Evolutionary conservation across 2,888 invertebrate genomes (phyloP).

Genomic region (Conchocele bisecta): DNA sequence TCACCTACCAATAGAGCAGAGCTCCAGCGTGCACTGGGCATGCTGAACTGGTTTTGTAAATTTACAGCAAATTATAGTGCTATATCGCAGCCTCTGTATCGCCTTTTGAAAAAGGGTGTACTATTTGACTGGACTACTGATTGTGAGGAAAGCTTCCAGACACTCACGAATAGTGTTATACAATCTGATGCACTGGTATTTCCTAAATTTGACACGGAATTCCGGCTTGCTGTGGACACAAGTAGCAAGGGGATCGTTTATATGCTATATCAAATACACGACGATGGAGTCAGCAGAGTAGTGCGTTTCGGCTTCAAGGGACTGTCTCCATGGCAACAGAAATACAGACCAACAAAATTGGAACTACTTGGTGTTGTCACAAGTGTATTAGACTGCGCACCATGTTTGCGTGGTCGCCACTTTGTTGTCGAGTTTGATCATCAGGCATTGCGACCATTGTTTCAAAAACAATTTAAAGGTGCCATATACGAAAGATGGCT

Average conservation of each 20-base stretch:
- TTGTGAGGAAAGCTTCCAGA: too few relatives aligned
- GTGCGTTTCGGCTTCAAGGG: conserved; percentile 11
- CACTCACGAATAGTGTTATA: too few relatives aligned
- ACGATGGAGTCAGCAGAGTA: background rate
- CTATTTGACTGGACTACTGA: too few relatives aligned
- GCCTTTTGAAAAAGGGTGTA: too few relatives aligned
- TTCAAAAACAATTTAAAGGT: conserved; percentile 6
- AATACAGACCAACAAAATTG: conserved; percentile 1
- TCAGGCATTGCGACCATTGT: conserved; percentile 9
- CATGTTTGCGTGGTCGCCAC: background rate
- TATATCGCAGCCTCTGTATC: too few relatives aligned
- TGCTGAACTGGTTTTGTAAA: conserved; percentile 36
- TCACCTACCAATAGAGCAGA: conserved; percentile 20
- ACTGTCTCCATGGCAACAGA: conserved; percentile 1
- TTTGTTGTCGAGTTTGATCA: conserved; percentile 9
- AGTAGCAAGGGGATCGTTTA: too few relatives aligned
- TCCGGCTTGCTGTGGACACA: too few relatives aligned
- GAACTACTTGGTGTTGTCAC: conserved; percentile 7
- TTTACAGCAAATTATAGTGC: too few relatives aligned
- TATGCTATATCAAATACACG: too few relatives aligned
- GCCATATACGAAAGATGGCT: conserved; percentile 11
- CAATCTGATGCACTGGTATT: too few relatives aligned
- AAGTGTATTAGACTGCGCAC: conserved; percentile 7
- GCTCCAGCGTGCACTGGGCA: conserved; percentile 33
- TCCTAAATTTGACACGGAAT: too few relatives aligned